A percentile compares a stretch with the other conserved stretches of the same genome.
These are phyloP conservation scores for Fistularia commersonii DNA, from an alignment of 2,797 vertebrate genomes.

Conservation along the genomic window DNA sequence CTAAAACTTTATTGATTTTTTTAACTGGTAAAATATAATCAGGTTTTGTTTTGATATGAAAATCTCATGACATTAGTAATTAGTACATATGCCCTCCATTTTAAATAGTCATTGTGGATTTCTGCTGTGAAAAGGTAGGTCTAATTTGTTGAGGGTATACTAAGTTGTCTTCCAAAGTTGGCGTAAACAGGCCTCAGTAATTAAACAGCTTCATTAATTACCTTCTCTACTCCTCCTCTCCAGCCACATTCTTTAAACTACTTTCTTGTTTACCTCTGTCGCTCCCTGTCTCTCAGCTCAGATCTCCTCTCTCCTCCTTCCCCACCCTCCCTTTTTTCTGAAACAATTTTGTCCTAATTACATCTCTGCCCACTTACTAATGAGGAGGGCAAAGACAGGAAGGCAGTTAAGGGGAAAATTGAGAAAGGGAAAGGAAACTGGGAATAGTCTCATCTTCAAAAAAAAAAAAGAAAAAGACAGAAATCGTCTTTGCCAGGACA, in stretches of 20 bases:
- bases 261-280: conserved; percentile 51
- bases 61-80: too few species aligned
- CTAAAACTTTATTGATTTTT: too few species aligned
- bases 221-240: conserved; percentile 40
- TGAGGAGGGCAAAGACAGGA: conserved; percentile 53
- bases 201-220: conserved; percentile 72
- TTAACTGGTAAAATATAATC: too few species aligned
- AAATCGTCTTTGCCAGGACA: conserved; percentile 61
- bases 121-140: conserved; percentile 28
- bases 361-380: conserved; percentile 61
- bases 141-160: conserved; percentile 17
- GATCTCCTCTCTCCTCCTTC: conserved; percentile 14
- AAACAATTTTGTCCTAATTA: conserved; percentile 62
- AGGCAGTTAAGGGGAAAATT: too few species aligned
- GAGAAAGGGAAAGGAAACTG: conserved; percentile 43
- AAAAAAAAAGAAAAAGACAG: conserved; percentile 30
- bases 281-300: conserved; percentile 12
- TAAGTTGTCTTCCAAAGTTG: conserved; percentile 42
- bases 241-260: conserved; percentile 53
- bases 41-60: too few species aligned
- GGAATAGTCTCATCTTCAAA: conserved; percentile 56
- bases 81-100: too few species aligned
- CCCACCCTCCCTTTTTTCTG: conserved; percentile 4
- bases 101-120: conserved; percentile 23
- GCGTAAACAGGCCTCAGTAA: conserved; percentile 60